Evolutionary conservation across 2,797 vertebrate genomes (phyloP).

Genomic region (Enteromius argenteus): DNA sequence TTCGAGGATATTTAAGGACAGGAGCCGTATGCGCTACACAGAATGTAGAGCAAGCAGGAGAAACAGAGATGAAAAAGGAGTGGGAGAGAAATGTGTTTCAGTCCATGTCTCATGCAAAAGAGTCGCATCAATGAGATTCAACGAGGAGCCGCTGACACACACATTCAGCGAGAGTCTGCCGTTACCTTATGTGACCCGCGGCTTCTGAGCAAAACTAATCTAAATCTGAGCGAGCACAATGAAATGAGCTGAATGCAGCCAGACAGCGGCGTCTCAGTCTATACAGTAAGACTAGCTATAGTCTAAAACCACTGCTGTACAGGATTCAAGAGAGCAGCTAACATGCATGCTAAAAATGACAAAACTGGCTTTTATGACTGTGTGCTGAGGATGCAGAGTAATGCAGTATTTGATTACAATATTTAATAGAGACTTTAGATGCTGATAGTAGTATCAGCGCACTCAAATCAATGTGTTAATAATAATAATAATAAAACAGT

Average conservation of each 20-base stretch:
- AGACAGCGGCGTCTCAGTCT: constrained; percentile 28
- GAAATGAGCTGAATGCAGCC: constrained; percentile 43
- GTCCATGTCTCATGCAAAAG: neutral
- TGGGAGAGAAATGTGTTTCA: neutral
- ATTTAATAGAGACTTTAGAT: neutral
- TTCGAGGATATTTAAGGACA: neutral
- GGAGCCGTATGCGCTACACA: neutral
- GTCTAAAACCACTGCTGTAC: neutral
- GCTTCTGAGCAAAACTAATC: constrained; percentile 39
- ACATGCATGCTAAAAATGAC: neutral
- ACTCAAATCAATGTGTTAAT: neutral
- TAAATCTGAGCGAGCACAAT: constrained; percentile 48
- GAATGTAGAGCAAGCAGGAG: neutral
- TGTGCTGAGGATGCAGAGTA: neutral
- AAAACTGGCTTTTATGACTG: neutral
- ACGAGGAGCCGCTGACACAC: neutral
- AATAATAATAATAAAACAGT: neutral
- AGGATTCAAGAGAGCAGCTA: neutral
- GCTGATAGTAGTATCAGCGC: neutral
- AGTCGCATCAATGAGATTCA: neutral
- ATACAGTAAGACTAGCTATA: neutral
- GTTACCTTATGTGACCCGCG: constrained; percentile 55
- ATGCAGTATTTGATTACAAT: neutral
- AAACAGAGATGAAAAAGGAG: neutral
- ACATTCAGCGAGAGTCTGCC: constrained; percentile 4